Evolutionary conservation across 2,888 invertebrate genomes (phyloP), one percentile per base, ranked within the genome.

Genomic region (Perdita meconis): DNA sequence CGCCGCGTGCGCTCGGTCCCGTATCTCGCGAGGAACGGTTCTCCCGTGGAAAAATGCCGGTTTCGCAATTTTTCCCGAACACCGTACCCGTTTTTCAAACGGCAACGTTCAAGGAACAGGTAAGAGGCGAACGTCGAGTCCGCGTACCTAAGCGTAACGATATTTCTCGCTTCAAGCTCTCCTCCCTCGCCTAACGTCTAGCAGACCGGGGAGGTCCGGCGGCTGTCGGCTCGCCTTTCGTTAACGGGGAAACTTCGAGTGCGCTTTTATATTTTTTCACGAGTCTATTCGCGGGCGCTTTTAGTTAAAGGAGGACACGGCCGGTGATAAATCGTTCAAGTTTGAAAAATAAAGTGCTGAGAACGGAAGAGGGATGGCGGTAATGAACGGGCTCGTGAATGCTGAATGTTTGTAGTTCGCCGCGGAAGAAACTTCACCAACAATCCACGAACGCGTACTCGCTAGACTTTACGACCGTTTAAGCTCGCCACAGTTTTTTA

Each of bases 191-290:
- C n/a, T n/a, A n/a, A n/a, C n/a, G n/a, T n/a, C n/a, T n/a, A n/a
- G n/a, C n/a, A n/a, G n/a, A n/a, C 6, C 30, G 30, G 30, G 63
- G 44, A 53, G 65, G 60, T 38, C 65, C 40, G 64, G 42, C 34
- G 38, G 50, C 60, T 40, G 42, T 47, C 19, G 47, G 19, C 47
- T 47, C 22, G 47, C 47, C 47, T 74, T 64, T 70, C 72, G 82
- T 76, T 84, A 83, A 83, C 83, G 78, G 71, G 67, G 67, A 60
- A 84, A 84, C 75, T 84, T 83, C 50, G 57, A 63, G 68, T 40
- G 60, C 24, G 63, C 70, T 76, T 42, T 55, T 66, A 42, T 68
- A 84, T 84, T 70, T 84, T 79, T 81, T n/a, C 70, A 78, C 26
- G 36, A 55, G 67, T 64, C 64, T 64, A 59, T 64, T 66, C 78